phyloP scores from a whole-genome alignment of 2,888 invertebrate genomes.

The Acronicta leporina region DNA sequence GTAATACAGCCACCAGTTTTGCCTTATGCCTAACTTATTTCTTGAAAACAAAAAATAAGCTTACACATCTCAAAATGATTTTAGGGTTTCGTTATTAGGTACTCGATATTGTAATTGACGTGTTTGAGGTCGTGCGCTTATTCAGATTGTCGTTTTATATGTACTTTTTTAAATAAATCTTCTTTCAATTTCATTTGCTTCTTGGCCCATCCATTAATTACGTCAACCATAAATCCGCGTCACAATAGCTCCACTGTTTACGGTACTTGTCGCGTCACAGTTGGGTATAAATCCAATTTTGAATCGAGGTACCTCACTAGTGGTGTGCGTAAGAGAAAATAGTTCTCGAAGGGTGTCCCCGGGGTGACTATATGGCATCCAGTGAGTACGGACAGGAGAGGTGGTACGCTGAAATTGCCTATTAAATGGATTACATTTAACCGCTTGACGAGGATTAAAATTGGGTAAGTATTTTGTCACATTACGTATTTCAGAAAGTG shows the following conservation, averaged over 20 bases:
- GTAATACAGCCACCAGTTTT: too few relatives aligned
- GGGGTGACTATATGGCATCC: slow-evolving; percentile 58
- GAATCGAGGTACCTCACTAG: slow-evolving; percentile 47
- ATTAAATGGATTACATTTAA: slow-evolving; percentile 64
- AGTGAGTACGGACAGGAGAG: slow-evolving; percentile 61
- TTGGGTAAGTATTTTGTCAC: slow-evolving; percentile 55
- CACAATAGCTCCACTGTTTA: slow-evolving; percentile 2
- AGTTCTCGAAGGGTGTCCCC: slow-evolving; percentile 63
- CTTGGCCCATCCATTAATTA: not conserved
- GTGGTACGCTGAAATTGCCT: slow-evolving; percentile 64
- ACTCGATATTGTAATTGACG: too few relatives aligned
- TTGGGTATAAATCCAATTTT: slow-evolving; percentile 55
- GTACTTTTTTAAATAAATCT: too few relatives aligned
- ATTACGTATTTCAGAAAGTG: slow-evolving; percentile 16
- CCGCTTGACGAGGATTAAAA: slow-evolving; percentile 61
- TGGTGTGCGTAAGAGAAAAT: slow-evolving; percentile 58
- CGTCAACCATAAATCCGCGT: not conserved
- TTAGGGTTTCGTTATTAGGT: too few relatives aligned
- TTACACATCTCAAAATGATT: too few relatives aligned
- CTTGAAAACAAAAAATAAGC: too few relatives aligned
- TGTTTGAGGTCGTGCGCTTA: too few relatives aligned
- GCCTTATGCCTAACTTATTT: too few relatives aligned
- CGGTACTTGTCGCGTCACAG: slow-evolving; percentile 24
- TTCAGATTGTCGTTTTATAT: too few relatives aligned
- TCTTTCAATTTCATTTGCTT: too few relatives aligned